Conservation (phyloP, 2,113 vertebrate species). For the Tringa solitaria region DNA sequence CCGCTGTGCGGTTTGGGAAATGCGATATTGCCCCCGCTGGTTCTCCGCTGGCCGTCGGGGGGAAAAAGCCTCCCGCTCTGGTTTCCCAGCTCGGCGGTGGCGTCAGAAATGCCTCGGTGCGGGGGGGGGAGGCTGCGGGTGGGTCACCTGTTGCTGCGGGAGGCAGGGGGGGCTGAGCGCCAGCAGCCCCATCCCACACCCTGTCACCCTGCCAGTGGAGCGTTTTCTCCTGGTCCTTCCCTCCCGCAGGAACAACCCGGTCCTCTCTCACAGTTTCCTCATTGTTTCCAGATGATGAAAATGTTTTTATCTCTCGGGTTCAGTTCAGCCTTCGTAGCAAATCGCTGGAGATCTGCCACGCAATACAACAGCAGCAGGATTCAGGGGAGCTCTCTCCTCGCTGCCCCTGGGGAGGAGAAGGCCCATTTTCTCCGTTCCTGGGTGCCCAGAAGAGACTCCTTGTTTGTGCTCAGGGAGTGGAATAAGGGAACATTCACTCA, state of each 20-base stretch:
- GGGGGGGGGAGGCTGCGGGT: not conserved
- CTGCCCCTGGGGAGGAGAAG: not conserved
- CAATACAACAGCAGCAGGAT: not conserved
- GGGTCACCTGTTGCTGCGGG: constrained; percentile 3
- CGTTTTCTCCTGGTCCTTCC: not conserved
- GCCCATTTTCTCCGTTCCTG: not conserved
- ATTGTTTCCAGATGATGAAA: constrained; percentile 48
- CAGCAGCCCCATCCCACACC: not conserved
- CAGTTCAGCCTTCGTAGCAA: not conserved
- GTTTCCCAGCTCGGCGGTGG: rapidly evolving
- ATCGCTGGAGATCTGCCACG: not conserved
- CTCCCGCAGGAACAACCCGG: not conserved
- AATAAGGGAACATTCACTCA: constrained; percentile 51
- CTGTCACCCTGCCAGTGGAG: not conserved
- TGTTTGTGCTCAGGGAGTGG: constrained; percentile 27
- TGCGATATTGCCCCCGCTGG: rapidly evolving
- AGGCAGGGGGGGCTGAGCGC: not conserved
- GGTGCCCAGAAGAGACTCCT: constrained; percentile 32
- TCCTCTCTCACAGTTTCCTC: constrained; percentile 9
- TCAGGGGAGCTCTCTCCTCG: not conserved
- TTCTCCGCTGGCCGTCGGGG: not conserved
- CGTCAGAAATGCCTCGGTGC: not conserved
- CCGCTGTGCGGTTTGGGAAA: not conserved
- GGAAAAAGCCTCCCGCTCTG: not conserved
- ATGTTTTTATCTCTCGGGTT: constrained; percentile 17